A percentile compares a stretch with the other conserved stretches of the same genome.
These are phyloP conservation scores for Oncorhynchus keta DNA, from an alignment of 2,113 vertebrate genomes.

Conservation along the genomic window DNA sequence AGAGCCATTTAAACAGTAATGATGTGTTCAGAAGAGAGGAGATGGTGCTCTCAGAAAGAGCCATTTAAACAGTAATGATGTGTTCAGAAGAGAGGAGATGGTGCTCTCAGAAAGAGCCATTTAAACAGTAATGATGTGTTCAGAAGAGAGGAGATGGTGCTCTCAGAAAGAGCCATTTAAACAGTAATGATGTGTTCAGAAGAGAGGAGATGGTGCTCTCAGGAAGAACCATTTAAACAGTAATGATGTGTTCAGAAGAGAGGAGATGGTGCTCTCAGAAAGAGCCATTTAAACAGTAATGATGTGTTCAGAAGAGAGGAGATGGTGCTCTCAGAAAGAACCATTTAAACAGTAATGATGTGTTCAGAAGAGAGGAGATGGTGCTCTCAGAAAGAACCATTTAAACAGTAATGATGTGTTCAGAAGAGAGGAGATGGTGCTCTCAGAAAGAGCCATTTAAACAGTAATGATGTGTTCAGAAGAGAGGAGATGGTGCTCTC, in stretches of 20 bases:
- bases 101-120: background rate
- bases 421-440: background rate
- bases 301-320: constrained; percentile 9
- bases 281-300: too few species aligned
- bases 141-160: background rate
- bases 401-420: constrained; percentile 1
- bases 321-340: background rate
- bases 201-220: background rate
- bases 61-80: background rate
- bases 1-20: too few species aligned
- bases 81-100: constrained; percentile 1
- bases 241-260: constrained; percentile 8
- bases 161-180: background rate
- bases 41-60: background rate
- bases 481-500: background rate
- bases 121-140: constrained; percentile 12
- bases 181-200: constrained; percentile 5
- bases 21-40: constrained; percentile 9
- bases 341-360: background rate
- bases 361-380: constrained; percentile 2
- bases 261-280: background rate
- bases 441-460: too few species aligned
- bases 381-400: too few species aligned
- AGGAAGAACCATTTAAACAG: too few species aligned
- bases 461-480: constrained; percentile 9